Evolutionary conservation across 2,113 vertebrate species (phyloP).

Genomic region (Zapornia atra): DNA sequence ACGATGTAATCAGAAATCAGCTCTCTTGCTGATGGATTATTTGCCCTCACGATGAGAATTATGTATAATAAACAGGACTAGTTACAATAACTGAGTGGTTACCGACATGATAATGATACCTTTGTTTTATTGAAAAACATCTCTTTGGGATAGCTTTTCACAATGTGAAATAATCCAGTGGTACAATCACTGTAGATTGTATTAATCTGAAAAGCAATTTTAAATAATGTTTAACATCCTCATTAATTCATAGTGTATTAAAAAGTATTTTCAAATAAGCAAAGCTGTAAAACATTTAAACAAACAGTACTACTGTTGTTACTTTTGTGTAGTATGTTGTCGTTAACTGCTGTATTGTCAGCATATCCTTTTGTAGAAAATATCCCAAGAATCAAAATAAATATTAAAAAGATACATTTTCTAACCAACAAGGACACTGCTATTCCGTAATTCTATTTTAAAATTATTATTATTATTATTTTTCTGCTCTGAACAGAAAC

Average conservation of each 20-base stretch:
- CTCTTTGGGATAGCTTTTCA: background rate
- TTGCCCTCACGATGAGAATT: conserved; percentile 9
- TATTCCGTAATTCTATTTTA: background rate
- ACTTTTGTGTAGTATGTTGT: background rate
- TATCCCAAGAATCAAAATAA: background rate
- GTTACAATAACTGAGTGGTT: conserved; percentile 19
- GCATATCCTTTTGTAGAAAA: background rate
- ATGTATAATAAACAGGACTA: conserved; percentile 19
- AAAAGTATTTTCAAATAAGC: background rate
- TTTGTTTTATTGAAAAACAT: background rate
- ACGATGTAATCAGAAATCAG: background rate
- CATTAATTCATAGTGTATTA: background rate
- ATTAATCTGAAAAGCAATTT: background rate
- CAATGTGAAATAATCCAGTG: background rate
- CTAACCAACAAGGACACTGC: background rate
- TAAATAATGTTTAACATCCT: background rate
- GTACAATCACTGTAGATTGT: background rate
- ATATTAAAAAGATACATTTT: background rate
- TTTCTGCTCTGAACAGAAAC: background rate
- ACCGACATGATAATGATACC: background rate
- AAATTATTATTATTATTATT: background rate
- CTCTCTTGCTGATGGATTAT: background rate
- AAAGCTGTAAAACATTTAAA: background rate
- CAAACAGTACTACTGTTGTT: background rate
- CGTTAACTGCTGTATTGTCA: background rate